Evolutionary conservation across 2,113 vertebrate genomes (phyloP), one percentile per base, ranked within the genome.

Genomic region (Romanogobio albipinnatus): DNA sequence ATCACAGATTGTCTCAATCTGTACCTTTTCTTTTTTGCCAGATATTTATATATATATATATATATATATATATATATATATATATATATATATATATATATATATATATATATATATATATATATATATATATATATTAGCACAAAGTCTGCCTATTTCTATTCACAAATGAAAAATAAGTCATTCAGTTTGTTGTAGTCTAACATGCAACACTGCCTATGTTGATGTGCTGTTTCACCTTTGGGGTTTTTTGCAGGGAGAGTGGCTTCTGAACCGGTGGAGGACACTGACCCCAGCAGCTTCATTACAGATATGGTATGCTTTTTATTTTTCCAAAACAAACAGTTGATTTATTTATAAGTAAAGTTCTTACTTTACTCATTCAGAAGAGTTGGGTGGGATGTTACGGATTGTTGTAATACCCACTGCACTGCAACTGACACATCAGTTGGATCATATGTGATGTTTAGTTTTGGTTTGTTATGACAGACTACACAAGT

Each of bases 221-320:
- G 14, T 26, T 29, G 14, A 76, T 26, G 26, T 9, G n/a, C 26
- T 83, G n/a, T 73, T 62, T 36, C 4, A 68, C 36, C 1, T 76
- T 22, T 80, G 26, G 3, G 3, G 15, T 87, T 83, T 68, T 51
- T 84, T 76, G 26, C 91, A 97, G 97, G 93, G 88, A 94, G 92
- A 88, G 93, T 82, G 88, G 87, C 88, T 78, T 96, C 96, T 84
- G 97, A 97, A 81, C 98, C 98, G 0, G 97, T 99, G 89, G 97
- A 99, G 90, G 97, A 99, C 89, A 98, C 95, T 0, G 97, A 99
- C 90, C 97, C 98, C 26, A 99, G 96, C 92, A 97, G 94, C 89
- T 94, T 98, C 43, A 93, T 96, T n/a, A 93, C 95, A 89, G 91
- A 95, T 87, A 91, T 93, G 93, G 98, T 99, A 93, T 49, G 95